Evolutionary conservation across 1,140 invertebrate genomes (phyloP), one percentile per base, ranked within the genome.

Genomic region (Yoshiicerus persimilis): DNA sequence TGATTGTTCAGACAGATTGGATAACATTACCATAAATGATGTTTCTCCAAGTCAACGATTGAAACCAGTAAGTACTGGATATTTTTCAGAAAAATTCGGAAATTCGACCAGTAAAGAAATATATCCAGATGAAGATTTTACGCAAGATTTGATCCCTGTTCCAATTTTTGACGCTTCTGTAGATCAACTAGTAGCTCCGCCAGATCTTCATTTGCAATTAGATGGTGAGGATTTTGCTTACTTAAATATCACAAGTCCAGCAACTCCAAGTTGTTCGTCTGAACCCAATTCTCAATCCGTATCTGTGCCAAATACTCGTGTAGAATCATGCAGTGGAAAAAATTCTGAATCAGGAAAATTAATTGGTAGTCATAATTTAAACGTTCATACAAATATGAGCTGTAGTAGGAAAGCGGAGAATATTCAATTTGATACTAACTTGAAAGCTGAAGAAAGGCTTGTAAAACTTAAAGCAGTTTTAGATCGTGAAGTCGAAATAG

Each of bases 401-500:
- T 13, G n/a, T 23, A 36, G 1, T 32, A 34, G 39, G n/a, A 87
- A 87, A 39, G 27, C 23, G 30, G 27, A 39, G 1, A 56, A 30
- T 47, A 27, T 64, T 25, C 4, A 20, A 25, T 27, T 23, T 2
- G 64, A 64, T 77, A 2, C n/a, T n/a, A 87, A 27, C n/a, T 4
- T 34, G 16, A 36, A 30, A 38, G 62, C 34, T 47, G 88, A 89
- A 47, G 70, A 88, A 13, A 16, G 83, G 20, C 5, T 90, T 85
- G 92, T 92, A 56, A 91, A 91, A 25, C 86, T 94, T 30, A 90
- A 92, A 41, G 88, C 87, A 23, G 91, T 93, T 87, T 90, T 94
- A 32, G 92, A 93, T 84, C 92, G 92, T 86, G 93, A 93, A 89
- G 92, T 92, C 91, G 93, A 93, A 85, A 92, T 91, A 16, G 92